These are phyloP conservation scores for Bufo gargarizans DNA, from an alignment of 2,113 vertebrate species.

Conservation along the genomic window DNA sequence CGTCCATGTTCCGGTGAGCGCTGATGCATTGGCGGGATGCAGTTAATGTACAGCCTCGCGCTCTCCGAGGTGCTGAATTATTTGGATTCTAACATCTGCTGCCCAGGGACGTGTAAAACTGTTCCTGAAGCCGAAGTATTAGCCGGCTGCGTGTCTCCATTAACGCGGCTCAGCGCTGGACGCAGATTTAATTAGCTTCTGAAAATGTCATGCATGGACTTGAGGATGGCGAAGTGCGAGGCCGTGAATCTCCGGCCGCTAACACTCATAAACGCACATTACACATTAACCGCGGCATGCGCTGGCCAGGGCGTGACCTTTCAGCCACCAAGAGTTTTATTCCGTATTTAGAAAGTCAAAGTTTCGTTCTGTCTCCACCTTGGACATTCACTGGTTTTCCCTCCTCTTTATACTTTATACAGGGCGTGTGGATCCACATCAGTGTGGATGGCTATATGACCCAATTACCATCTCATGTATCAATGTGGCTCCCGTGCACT, in stretches of 20 bases:
- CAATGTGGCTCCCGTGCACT: too few relatives aligned
- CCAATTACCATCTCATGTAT: too few relatives aligned
- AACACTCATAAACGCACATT: background rate
- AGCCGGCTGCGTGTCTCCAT: background rate
- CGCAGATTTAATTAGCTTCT: constrained; percentile 22
- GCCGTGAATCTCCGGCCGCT: background rate
- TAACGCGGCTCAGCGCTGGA: background rate
- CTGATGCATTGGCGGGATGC: background rate
- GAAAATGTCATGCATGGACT: constrained; percentile 29
- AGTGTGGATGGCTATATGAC: too few relatives aligned
- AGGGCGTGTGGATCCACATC: too few relatives aligned
- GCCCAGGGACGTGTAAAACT: constrained; percentile 1
- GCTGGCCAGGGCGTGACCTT: background rate
- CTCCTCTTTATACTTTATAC: too few relatives aligned
- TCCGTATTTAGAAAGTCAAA: background rate
- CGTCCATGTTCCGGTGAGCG: background rate
- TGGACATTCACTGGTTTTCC: too few relatives aligned
- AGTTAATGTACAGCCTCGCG: background rate
- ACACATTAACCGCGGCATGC: background rate
- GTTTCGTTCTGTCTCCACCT: background rate
- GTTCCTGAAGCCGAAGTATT: background rate
- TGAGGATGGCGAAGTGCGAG: background rate
- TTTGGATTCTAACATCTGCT: constrained; percentile 14
- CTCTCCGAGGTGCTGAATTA: constrained; percentile 32
- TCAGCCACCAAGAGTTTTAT: background rate